Conservation (phyloP, 2,888 invertebrate species). For the Acleris sparsana region DNA sequence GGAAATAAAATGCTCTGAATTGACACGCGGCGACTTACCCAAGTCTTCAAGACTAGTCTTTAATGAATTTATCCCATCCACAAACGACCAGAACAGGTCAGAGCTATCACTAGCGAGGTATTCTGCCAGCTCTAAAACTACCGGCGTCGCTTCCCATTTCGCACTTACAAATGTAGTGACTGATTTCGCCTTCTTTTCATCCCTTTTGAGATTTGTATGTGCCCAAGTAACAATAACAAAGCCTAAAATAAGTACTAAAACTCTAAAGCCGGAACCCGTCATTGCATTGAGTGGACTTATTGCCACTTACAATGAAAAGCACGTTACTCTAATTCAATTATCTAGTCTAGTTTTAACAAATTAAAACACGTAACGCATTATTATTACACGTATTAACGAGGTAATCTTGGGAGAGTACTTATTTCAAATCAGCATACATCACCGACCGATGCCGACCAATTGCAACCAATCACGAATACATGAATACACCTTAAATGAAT, state of each 20-base stretch:
- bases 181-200: slow-evolving; percentile 87
- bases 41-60: slow-evolving; percentile 84
- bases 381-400: slow-evolving; percentile 42
- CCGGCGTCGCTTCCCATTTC: slow-evolving; percentile 96
- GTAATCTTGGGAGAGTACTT: slow-evolving; percentile 21
- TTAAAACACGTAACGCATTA: slow-evolving; percentile 45
- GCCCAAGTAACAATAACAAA: slow-evolving; percentile 56
- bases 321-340: slow-evolving; percentile 10
- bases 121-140: slow-evolving; percentile 95
- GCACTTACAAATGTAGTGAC: slow-evolving; percentile 95
- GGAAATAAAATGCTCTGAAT: too few relatives aligned
- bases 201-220: slow-evolving; percentile 56
- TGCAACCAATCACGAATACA: slow-evolving; percentile 29
- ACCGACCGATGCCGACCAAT: slow-evolving; percentile 2
- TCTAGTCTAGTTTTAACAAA: slow-evolving; percentile 19
- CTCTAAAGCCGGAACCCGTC: slow-evolving; percentile 66
- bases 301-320: slow-evolving; percentile 7
- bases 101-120: slow-evolving; percentile 91
- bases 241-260: slow-evolving; percentile 58
- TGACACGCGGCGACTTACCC: slow-evolving; percentile 74
- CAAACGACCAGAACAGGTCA: slow-evolving; percentile 92
- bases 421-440: slow-evolving; percentile 31
- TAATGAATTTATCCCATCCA: slow-evolving; percentile 87
- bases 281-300: slow-evolving; percentile 46
- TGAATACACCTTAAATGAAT: slow-evolving; percentile 29